These are phyloP conservation scores for Euphydryas editha DNA, from an alignment of 2,888 invertebrate genomes.

Conservation along the genomic window DNA sequence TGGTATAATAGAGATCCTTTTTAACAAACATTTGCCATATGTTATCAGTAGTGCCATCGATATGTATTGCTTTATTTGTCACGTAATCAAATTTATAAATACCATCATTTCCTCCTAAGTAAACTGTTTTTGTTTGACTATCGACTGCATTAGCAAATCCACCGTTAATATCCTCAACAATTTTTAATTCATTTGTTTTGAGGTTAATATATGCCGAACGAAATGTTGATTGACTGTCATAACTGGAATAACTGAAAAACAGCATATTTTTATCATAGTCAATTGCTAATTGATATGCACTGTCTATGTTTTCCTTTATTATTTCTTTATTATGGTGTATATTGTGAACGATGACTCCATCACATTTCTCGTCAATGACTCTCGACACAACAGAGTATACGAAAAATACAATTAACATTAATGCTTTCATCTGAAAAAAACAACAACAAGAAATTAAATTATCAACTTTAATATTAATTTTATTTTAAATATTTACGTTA, in stretches of 20 bases:
- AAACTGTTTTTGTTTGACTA: conserved; percentile 52
- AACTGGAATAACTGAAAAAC: conserved; percentile 61
- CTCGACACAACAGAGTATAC: conserved; percentile 33
- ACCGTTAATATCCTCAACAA: conserved; percentile 54
- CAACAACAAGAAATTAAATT: not conserved
- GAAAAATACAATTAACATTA: conserved; percentile 32
- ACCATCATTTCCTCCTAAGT: conserved; percentile 64
- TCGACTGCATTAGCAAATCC: conserved; percentile 67
- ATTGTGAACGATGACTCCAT: conserved; percentile 44
- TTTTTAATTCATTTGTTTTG: conserved; percentile 54
- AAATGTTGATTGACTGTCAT: conserved; percentile 46
- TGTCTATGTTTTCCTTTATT: conserved; percentile 49
- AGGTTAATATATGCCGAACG: conserved; percentile 58
- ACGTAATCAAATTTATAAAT: conserved; percentile 59
- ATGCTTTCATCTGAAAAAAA: conserved; percentile 43
- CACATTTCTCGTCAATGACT: conserved; percentile 41
- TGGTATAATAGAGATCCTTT: conserved; percentile 63
- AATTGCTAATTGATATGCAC: conserved; percentile 65
- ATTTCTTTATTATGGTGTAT: conserved; percentile 48
- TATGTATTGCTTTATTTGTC: conserved; percentile 50
- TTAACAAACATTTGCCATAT: conserved; percentile 72
- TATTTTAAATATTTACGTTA: no score
- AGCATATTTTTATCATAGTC: conserved; percentile 64
- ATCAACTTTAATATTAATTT: no score
- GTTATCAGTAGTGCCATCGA: conserved; percentile 50